These are phyloP conservation scores for Lasioglossum leucozonium DNA, from an alignment of 2,888 invertebrate species.

Conservation along the genomic window DNA sequence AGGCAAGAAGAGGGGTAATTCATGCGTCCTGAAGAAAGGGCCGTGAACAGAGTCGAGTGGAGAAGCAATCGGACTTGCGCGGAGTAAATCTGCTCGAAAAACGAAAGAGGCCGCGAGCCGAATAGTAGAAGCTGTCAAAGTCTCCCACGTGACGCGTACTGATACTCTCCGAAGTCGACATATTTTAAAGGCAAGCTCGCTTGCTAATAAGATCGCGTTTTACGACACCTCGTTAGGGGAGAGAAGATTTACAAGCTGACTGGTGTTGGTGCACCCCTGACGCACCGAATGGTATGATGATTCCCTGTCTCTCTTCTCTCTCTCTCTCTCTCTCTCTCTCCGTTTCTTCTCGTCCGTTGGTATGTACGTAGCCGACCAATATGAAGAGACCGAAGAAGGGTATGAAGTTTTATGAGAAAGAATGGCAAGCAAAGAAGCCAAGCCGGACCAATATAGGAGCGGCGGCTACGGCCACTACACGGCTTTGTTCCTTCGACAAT, in stretches of 20 bases:
- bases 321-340: neutral
- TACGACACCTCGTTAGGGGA: conserved; percentile 83
- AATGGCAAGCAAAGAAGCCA: conserved; percentile 68
- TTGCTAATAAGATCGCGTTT: conserved; percentile 84
- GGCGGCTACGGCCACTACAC: conserved; percentile 55
- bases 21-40: neutral
- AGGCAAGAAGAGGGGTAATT: neutral
- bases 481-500: conserved; percentile 81
- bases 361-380: conserved; percentile 59
- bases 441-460: conserved; percentile 52
- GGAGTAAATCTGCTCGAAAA: neutral
- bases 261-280: conserved; percentile 67
- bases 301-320: conserved; percentile 16
- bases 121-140: conserved; percentile 57
- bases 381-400: conserved; percentile 66
- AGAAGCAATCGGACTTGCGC: neutral
- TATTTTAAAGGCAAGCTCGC: conserved; percentile 69
- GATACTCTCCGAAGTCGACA: conserved; percentile 54
- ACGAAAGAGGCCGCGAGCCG: conserved; percentile 15
- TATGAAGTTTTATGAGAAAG: conserved; percentile 78
- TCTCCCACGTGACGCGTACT: conserved; percentile 54
- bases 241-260: conserved; percentile 79
- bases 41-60: neutral
- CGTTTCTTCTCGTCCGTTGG: conserved; percentile 10
- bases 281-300: conserved; percentile 59